Evolutionary conservation across 2,797 vertebrate genomes (phyloP).

Genomic region (Picus viridis): DNA sequence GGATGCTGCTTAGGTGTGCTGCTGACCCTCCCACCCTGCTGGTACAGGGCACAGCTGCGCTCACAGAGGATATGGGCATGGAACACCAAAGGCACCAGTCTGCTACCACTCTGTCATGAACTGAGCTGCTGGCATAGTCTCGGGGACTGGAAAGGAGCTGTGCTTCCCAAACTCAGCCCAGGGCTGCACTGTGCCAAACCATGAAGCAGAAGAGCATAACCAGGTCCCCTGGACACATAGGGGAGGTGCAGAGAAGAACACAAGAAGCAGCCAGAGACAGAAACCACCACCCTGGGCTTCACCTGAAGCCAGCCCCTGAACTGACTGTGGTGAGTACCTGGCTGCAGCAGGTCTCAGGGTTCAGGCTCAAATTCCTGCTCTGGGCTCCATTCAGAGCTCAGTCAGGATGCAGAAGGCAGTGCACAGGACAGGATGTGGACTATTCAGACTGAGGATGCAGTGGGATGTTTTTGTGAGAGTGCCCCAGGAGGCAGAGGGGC

Average conservation of each 20-base stretch:
- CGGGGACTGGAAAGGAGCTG: rapidly evolving
- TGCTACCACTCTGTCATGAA: not conserved
- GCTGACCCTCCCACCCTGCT: rapidly evolving
- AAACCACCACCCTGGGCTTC: not conserved
- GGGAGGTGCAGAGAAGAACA: not conserved
- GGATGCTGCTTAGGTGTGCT: not conserved
- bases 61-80: not conserved
- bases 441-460: not conserved
- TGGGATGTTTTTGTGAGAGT: rapidly evolving
- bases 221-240: rapidly evolving
- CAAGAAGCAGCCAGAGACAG: not conserved
- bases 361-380: not conserved
- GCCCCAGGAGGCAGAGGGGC: not conserved
- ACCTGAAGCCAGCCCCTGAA: not conserved
- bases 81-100: rapidly evolving
- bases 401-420: rapidly evolving
- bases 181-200: rapidly evolving
- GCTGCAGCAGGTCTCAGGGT: not conserved
- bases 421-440: rapidly evolving
- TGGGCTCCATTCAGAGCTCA: not conserved
- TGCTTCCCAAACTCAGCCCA: not conserved
- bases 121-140: not conserved
- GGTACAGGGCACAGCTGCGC: rapidly evolving
- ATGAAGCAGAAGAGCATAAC: rapidly evolving
- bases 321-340: rapidly evolving